These are phyloP conservation scores for Anarrhichthys ocellatus DNA, from an alignment of 2,113 vertebrate genomes.

Conservation along the genomic window DNA sequence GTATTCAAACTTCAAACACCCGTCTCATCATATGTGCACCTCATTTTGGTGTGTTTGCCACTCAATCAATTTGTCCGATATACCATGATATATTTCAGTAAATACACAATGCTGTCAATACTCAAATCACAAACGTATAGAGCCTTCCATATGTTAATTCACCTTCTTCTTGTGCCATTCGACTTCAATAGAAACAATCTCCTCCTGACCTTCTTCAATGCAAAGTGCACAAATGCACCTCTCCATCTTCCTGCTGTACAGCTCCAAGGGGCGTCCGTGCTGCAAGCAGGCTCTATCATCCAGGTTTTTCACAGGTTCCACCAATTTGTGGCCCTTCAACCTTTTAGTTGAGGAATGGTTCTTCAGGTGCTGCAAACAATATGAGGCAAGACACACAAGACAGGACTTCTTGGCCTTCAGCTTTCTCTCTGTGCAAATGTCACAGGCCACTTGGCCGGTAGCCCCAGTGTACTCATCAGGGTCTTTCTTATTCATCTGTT, in stretches of 20 bases:
- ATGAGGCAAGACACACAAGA: slow-evolving; percentile 90
- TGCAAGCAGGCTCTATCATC: slow-evolving; percentile 88
- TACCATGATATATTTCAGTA: background rate
- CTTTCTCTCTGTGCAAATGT: slow-evolving; percentile 87
- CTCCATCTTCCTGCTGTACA: slow-evolving; percentile 86
- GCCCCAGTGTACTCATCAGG: background rate
- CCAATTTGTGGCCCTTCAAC: slow-evolving; percentile 90
- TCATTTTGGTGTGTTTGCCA: background rate
- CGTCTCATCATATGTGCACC: background rate
- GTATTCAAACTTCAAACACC: background rate
- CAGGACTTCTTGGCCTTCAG: slow-evolving; percentile 90
- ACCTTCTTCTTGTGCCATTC: slow-evolving; percentile 75
- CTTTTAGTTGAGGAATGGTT: slow-evolving; percentile 84
- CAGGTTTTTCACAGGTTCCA: slow-evolving; percentile 87
- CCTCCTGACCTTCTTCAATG: slow-evolving; percentile 69
- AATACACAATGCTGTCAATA: background rate
- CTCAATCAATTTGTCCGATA: background rate
- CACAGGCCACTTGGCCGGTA: slow-evolving; percentile 86
- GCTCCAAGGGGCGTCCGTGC: slow-evolving; percentile 91
- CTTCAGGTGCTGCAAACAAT: slow-evolving; percentile 89
- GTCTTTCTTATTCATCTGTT: background rate
- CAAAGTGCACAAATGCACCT: slow-evolving; percentile 91
- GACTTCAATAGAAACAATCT: slow-evolving; percentile 61
- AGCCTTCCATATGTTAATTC: background rate
- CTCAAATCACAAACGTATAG: background rate